Evolutionary conservation across 2,888 invertebrate genomes (phyloP), one percentile per base, ranked within the genome.

Genomic region (Pollenia labialis): DNA sequence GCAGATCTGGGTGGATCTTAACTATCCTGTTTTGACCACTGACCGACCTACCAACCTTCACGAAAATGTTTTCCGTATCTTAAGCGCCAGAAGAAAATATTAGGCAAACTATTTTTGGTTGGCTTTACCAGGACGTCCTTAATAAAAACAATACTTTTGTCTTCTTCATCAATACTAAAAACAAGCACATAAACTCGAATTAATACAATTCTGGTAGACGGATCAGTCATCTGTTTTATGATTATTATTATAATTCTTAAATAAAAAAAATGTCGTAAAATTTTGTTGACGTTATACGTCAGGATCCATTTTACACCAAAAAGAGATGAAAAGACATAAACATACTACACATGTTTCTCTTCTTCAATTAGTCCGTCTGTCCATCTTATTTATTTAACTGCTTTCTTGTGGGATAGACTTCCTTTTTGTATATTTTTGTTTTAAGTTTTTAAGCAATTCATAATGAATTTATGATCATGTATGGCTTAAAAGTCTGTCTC

Each of bases 241-340:
- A 90, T 90, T 89, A 91, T 90, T 89, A 91, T 90, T 91, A 91
- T 91, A 90, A 90, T 89, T 87, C 88, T 90, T 89, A 90, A 90
- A 90, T 90, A 90, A 91, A 90, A 90, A 91, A 90, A 91, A 90
- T 88, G 89, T 91, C 91, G 91, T 91, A 89, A 91, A 91, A 91
- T 87, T 91, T 91, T 82, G 81, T 90, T 90, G 91, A 91, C 90
- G 91, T 87, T 87, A 68, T 91, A 89, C 91, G 90, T 91, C 92
- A 91, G 91, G 89, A 90, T 90, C 89, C 89, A 87, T 85, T 84
- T 32, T 32, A 32, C 4, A 89, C 88, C 10, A n/a, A 14, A 62
- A 9, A 69, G 52, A 69, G 50, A 40, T 60, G 58, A 44, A 32
- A 75, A 75, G 58, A 23, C n/a, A 58, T 75, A 74, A 58, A 44